Evolutionary conservation across 1,140 invertebrate genomes (phyloP), one percentile per base, ranked within the genome.

Genomic region (Cherax quadricarinatus): DNA sequence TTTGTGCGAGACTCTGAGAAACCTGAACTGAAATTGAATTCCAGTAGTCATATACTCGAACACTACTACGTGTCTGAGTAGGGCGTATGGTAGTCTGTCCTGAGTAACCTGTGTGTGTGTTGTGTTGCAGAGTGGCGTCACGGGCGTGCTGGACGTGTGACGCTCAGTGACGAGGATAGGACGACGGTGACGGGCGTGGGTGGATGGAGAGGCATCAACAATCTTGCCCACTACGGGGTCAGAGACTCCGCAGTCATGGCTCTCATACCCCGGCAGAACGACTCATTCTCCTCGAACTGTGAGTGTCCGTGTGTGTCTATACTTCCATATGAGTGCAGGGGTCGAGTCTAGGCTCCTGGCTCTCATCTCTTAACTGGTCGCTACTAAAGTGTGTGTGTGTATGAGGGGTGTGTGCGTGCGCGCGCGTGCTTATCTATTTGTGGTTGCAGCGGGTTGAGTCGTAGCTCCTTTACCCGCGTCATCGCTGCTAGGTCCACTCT

Each of bases 171-270:
- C 95, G 98, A 99, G 95, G 98, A 99, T 95, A 95, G 98, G 4
- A 99, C 98, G 5, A 98, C 98, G 4, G 98, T 98, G 96, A 97
- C 30, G 95, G 97, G n/a, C 97, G 97, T 94, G 21, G 88, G 92
- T 18, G 97, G 97, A 21, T 98, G 98, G 98, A 97, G 97, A 94
- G 97, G 98, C 95, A 95, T 99, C 16, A 99, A 99, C 95, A 99
- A 98, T 0, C 95, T 99, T 41, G 97, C 97, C 21, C 98, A 99
- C 95, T 99, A 99, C 94, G 98, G 98, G 16, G 97, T 99, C 5
- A 98, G 98, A 94, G 98, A 98, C 95, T 98, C 97, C n/a, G 98
- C 98, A 6, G 97, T 99, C 16, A 98, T 99, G 98, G 98, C 98
- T 4, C 95, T 99, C 70, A 98, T 99, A 94, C 97, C 97, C 0